Evolutionary conservation across 2,797 vertebrate genomes (phyloP).

Genomic region (Perodicticus potto): DNA sequence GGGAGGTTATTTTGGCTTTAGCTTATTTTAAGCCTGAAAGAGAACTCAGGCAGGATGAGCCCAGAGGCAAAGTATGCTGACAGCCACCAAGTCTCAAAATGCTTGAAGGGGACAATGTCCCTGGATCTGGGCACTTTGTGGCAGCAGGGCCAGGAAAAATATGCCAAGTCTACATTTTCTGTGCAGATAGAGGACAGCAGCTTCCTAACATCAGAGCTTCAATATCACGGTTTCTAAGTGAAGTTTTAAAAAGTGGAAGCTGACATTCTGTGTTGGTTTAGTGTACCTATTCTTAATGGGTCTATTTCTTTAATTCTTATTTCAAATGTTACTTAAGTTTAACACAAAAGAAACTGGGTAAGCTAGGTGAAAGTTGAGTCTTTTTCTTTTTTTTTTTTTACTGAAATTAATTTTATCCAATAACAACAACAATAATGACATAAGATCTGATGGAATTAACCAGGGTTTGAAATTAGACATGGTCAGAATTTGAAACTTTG

Average conservation of each 20-base stretch:
- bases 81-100: background rate
- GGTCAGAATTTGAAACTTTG: background rate
- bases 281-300: background rate
- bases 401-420: background rate
- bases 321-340: background rate
- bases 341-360: background rate
- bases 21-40: background rate
- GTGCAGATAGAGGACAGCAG: background rate
- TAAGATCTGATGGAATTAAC: background rate
- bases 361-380: background rate
- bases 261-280: background rate
- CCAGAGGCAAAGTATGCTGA: background rate
- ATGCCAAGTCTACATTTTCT: background rate
- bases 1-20: background rate
- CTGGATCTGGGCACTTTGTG: background rate
- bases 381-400: background rate
- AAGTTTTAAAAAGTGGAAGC: background rate
- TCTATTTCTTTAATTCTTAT: conserved; percentile 4
- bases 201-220: background rate
- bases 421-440: background rate
- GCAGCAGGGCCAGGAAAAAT: background rate
- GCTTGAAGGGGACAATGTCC: background rate
- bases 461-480: background rate
- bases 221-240: background rate
- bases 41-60: background rate